Conservation (phyloP, 2,797 vertebrate species). For the Arremon brunneinucha region DNA sequence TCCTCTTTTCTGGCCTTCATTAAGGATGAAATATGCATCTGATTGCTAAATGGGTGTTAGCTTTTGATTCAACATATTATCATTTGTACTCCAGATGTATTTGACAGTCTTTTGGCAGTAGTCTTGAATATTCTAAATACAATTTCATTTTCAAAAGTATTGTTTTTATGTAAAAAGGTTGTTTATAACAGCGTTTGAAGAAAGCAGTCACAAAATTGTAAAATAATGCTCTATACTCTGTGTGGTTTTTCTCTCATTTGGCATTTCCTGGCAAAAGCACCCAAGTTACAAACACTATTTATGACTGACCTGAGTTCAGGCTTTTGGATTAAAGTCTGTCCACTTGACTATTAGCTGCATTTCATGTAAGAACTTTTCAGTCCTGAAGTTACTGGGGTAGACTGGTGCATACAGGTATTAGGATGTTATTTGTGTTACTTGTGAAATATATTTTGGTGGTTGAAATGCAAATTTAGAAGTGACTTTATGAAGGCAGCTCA, state of each 20-base stretch:
- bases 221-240: not conserved
- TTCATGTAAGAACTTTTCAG: not conserved
- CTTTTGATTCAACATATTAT: constrained; percentile 75
- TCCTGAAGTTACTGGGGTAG: not conserved
- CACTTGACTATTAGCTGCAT: not conserved
- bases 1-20: constrained; percentile 83
- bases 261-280: not conserved
- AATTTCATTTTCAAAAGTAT: not conserved
- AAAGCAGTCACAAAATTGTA: not conserved
- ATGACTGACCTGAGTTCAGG: not conserved
- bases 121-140: not conserved
- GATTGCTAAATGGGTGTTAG: constrained; percentile 79
- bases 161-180: not conserved
- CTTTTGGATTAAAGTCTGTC: not conserved
- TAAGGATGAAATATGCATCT: constrained; percentile 84
- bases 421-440: not conserved
- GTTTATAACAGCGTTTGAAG: not conserved
- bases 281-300: not conserved
- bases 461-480: not conserved
- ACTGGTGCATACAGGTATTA: not conserved
- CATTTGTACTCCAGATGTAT: constrained; percentile 14
- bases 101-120: not conserved
- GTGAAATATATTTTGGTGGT: not conserved
- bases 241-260: not conserved
- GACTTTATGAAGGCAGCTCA: not conserved